Evolutionary conservation across 1,140 invertebrate species (phyloP), one percentile per base, ranked within the genome.

Genomic region (Cheumatopsyche charites): DNA sequence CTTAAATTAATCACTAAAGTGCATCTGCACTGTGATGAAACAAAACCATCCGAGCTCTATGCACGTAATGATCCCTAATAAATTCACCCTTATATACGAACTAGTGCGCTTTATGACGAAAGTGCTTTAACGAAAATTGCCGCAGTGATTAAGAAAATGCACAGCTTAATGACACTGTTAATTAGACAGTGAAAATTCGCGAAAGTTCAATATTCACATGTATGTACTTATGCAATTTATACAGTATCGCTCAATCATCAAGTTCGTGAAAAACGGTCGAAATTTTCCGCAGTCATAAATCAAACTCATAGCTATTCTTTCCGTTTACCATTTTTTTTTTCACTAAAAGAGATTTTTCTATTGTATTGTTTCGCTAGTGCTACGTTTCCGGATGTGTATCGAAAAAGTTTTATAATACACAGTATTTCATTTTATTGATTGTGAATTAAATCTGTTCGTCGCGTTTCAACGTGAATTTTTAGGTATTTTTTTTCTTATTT

Each of bases 211-310:
- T 36, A 4, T 36, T 36, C 9, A 4, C 9, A 3, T 3, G 29
- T 3, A 36, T 36, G n/a, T n/a, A n/a, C n/a, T n/a, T n/a, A 36
- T 36, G 29, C 9, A 36, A 36, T 17, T n/a, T 7, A 17, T 52
- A 13, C 47, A 17, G 15, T 52, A 19, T 15, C 19, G 7, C 19
- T 52, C 47, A 15, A 19, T 52, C 47, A 52, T 17, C n/a, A 7
- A 1, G 7, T n/a, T 17, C 0, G 7, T 52, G 47, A 52, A 17
- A 52, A 52, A 52, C 19, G 19, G 47, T 17, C 47, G 47, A 52
- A 15, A 17, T 52, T 52, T 52, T 52, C n/a, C 47, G 47, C 47
- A 52, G 47, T 52, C 15, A 52, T 52, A 52, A 52, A 52, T 52
- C 47, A 52, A 52, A 13, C 19, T 52, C 47, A 52, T 7, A 19